A percentile compares a stretch with the other conserved stretches of the same genome.
Evolutionary conservation across 2,797 vertebrate species (phyloP).

Genomic region (Limosa lapponica): DNA sequence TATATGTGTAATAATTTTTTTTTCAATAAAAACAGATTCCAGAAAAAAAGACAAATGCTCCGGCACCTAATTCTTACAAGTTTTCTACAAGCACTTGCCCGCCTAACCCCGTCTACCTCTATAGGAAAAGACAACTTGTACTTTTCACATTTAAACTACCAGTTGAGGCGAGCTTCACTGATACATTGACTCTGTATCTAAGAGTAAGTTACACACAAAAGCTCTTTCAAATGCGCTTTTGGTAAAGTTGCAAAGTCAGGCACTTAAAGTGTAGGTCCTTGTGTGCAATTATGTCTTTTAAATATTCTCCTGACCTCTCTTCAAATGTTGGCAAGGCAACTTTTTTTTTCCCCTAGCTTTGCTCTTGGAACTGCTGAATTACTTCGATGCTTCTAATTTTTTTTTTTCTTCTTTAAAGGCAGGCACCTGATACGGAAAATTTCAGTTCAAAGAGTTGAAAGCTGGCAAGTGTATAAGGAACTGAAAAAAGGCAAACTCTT

Average conservation of each 20-base stretch:
- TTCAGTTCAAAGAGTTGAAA: background rate
- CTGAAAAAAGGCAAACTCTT: background rate
- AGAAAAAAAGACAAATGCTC: background rate
- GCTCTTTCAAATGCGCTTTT: background rate
- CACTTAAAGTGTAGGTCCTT: background rate
- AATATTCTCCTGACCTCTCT: background rate
- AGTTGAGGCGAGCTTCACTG: background rate
- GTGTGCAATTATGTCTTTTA: background rate
- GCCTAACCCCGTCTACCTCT: rapidly evolving
- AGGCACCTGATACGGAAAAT: background rate
- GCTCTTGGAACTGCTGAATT: background rate
- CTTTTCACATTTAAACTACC: background rate
- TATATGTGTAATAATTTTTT: rapidly evolving
- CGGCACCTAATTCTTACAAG: background rate
- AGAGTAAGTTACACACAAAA: background rate
- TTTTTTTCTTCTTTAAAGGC: background rate
- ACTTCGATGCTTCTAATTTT: background rate
- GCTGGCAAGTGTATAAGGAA: background rate
- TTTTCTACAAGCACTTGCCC: background rate
- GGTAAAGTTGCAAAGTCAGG: background rate
- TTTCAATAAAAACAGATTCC: background rate
- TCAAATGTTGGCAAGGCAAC: background rate
- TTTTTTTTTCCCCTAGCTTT: background rate
- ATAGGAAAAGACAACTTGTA: background rate
- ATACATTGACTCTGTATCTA: background rate